Evolutionary conservation across 2,113 vertebrate genomes (phyloP).

Genomic region (Speoplatyrhinus poulsoni): DNA sequence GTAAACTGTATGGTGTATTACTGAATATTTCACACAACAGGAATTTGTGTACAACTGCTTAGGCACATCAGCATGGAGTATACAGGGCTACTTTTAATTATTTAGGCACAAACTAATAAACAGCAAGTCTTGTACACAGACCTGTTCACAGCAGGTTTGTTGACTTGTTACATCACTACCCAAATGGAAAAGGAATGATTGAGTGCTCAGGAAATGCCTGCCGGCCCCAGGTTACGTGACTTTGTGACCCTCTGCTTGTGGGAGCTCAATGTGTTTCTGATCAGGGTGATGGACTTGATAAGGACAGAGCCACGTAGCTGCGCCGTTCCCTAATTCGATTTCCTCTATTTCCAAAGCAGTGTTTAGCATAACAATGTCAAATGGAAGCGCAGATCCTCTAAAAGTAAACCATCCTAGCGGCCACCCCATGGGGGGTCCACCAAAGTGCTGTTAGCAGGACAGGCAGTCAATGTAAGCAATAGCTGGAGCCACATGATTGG

Average conservation of each 20-base stretch:
- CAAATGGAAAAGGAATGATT: conserved; percentile 37
- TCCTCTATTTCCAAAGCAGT: conserved; percentile 56
- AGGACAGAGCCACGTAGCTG: conserved; percentile 47
- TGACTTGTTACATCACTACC: conserved; percentile 35
- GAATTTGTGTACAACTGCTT: no score
- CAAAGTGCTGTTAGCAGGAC: background rate
- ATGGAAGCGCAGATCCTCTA: conserved; percentile 47
- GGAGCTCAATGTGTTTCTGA: conserved; percentile 66
- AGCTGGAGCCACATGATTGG: background rate
- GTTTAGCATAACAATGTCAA: conserved; percentile 73
- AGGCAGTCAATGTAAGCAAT: conserved; percentile 22
- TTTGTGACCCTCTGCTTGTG: conserved; percentile 58
- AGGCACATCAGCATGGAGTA: no score
- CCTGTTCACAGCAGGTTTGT: conserved; percentile 3
- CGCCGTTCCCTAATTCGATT: conserved; percentile 61
- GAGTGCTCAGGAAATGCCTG: conserved; percentile 59
- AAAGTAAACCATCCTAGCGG: conserved; percentile 46
- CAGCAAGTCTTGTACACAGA: no score
- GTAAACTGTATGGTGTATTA: no score
- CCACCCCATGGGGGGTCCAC: conserved; percentile 45
- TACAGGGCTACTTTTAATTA: no score
- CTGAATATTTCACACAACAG: no score
- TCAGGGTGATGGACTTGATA: conserved; percentile 65
- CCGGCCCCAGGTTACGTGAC: conserved; percentile 47
- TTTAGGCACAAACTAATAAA: no score